Base-by-base conservation (phyloP, 2,797 vertebrate species). In the Mormyrus proboscirostris region DNA sequence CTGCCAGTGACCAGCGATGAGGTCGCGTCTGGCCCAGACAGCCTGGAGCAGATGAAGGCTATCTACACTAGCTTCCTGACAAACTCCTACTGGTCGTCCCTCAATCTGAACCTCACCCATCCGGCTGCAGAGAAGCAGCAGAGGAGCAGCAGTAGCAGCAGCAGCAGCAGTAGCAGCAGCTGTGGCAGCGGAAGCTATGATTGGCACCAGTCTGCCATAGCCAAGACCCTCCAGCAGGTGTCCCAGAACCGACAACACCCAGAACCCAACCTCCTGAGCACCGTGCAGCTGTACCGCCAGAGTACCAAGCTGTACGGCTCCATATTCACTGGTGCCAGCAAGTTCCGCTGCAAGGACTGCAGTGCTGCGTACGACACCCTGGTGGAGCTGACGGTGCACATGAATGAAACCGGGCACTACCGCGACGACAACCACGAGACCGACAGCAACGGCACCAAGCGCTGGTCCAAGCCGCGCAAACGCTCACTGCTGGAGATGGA, bases 391-490 rank as follows among this genome's bases (percentile, higher is more conserved):
- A 99, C 99, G 0, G 97, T 99, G 93, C 99, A 99, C 96, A 99
- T 99, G 99, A 99, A 99, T 4, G 97, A 99, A 90, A 99, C 97
- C 0, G 99, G 98, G 90, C 99, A 99, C 94, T 99, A 99, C 94
- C 97, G 98, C 1, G 99, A 99, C 55, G 98, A 99, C 95, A 99
- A 99, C 98, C 97, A 98, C 0, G 98, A 98, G 94, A 96, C 95
- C 0, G 96, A 97, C 89, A 97, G 96, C 91, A 96, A 97, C 84
- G 97, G 97, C 62, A 95, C 97, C 83, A 98, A 97, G 93, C 97
- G 97, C 33, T 99, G 99, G 99, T 99, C 99, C 84, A 99, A 99
- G 93, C 99, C 99, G 82, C 97, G 99, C 47, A 99, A 99, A 91
- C 96, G 99, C 19, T 99, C 99, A 84, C 94, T 99, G 93, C 95